Evolutionary conservation across 2,888 invertebrate species (phyloP).

Genomic region (Aleiodes testaceus): DNA sequence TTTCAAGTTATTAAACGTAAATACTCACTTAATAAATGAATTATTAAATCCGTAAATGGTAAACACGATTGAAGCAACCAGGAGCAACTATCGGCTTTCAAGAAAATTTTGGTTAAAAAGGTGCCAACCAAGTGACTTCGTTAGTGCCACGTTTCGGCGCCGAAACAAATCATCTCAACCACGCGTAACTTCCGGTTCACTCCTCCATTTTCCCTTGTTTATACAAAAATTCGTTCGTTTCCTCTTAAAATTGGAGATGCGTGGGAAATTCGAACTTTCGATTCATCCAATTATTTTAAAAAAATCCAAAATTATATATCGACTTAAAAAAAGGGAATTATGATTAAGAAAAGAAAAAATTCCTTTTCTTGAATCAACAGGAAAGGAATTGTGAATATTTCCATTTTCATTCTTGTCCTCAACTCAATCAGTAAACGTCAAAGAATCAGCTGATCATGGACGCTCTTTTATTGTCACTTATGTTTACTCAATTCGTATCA

Average conservation of each 20-base stretch:
- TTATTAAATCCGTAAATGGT: not conserved
- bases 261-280: not conserved
- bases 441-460: conserved; percentile 30
- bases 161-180: conserved; percentile 52
- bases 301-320: too few relatives aligned
- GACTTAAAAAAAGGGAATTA: not conserved
- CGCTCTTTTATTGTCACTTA: not conserved
- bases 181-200: conserved; percentile 57
- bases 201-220: not conserved
- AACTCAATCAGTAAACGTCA: not conserved
- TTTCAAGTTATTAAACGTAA: not conserved
- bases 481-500: not conserved
- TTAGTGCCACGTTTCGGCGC: conserved; percentile 65
- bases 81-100: not conserved
- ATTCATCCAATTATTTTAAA: not conserved
- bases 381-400: not conserved
- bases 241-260: not conserved
- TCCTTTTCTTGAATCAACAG: not conserved
- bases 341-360: not conserved
- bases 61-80: conserved; percentile 12
- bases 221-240: not conserved
- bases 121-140: conserved; percentile 62
- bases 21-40: conserved; percentile 18
- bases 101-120: conserved; percentile 36
- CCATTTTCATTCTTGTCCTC: not conserved